These are phyloP conservation scores for Pantala flavescens DNA, from an alignment of 1,140 invertebrate genomes.

Conservation along the genomic window DNA sequence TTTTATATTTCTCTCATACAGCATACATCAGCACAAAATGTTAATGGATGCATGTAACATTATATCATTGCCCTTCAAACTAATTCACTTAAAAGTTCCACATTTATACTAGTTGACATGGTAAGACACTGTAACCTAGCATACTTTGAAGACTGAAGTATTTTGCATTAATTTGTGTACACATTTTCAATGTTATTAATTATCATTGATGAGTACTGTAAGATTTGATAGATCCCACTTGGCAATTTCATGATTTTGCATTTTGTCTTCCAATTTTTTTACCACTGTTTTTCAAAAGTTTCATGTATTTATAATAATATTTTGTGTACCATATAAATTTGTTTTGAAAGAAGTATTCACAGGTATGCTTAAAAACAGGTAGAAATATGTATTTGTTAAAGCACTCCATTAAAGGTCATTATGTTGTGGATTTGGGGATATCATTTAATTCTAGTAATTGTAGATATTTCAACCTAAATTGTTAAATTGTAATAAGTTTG, in stretches of 20 bases:
- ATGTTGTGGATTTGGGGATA: no score
- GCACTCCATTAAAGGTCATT: no score
- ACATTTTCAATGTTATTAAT: background rate
- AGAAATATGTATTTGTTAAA: no score
- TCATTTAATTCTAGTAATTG: no score
- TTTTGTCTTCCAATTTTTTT: no score
- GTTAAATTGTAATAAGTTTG: no score
- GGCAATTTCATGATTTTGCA: no score
- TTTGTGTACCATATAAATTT: background rate
- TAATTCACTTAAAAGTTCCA: background rate
- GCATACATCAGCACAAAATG: background rate
- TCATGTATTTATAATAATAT: no score
- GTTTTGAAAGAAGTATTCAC: background rate
- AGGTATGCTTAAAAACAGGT: background rate
- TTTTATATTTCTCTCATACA: background rate
- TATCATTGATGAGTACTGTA: background rate
- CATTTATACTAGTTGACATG: background rate
- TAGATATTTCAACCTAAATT: no score
- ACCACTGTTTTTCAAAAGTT: no score
- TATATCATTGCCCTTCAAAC: background rate
- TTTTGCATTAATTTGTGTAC: background rate
- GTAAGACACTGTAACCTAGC: background rate
- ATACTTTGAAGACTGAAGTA: slow-evolving; percentile 1
- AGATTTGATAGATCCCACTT: no score
- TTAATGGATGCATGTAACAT: slow-evolving; percentile 3